Base-by-base conservation (phyloP, 2,797 vertebrate species). In the Crenichthys baileyi region DNA sequence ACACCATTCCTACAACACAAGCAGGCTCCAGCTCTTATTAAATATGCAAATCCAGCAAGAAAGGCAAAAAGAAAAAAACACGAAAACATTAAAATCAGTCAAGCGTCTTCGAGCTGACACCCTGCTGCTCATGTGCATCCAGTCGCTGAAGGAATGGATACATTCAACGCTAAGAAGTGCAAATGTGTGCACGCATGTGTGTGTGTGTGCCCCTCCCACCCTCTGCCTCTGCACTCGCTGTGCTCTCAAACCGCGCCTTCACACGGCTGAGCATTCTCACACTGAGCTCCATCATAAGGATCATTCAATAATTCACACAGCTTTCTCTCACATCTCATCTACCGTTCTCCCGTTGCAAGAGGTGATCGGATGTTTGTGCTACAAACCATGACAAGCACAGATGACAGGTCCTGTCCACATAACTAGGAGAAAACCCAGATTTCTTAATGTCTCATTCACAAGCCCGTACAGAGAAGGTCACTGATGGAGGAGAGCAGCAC, bases 201-300 rank as follows among this genome's bases (percentile, higher is more conserved):
- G 79, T 76, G 84, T 1, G 51, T 84, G 88, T 85, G 92, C 92
- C 91, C 92, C 93, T 93, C 93, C 93, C 90, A 92, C 92, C 89
- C 81, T 83, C 83, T 83, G 79, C 88, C 85, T 89, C 77, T 84
- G 79, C 78, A 79, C 77, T 82, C 67, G 15, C 83, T 70, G 46
- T 74, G 80, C 84, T 90, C 87, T 80, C 78, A 74, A 83, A 76
- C 88, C 46, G 85, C 91, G 90, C 85, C 53, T 79, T 90, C 87
- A 81, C 79, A 82, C 82, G 84, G 81, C 80, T 50, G 79, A 90
- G 75, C 26, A 11, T 70, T 77, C 56, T 73, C 61, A 77, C 74
- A 67, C 26, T 63, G 6, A 73, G 77, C 70, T 75, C 18, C 68
- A 51, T 53, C 50, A 26, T 50, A 26, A 13, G n/a, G 26, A 79